Percentiles rank a stretch among this genome's conserved stretches.
These are phyloP conservation scores for Drosophila leonis DNA, from an alignment of 2,888 invertebrate species.

Conservation along the genomic window DNA sequence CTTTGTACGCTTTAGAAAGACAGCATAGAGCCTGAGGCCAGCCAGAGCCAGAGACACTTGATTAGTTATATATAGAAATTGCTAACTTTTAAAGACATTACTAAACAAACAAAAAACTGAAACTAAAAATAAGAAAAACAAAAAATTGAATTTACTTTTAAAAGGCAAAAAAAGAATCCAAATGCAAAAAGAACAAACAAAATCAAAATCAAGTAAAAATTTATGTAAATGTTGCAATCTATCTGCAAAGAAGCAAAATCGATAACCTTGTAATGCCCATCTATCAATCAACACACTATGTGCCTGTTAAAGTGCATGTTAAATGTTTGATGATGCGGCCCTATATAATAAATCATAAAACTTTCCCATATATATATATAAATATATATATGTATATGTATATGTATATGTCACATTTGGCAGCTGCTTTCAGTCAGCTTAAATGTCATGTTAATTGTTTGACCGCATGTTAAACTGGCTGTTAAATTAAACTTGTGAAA, in stretches of 20 bases:
- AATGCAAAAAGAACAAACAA: not conserved
- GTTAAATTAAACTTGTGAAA: slow-evolving; percentile 7
- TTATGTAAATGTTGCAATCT: slow-evolving; percentile 19
- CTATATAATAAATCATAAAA: not conserved
- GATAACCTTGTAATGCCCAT: slow-evolving; percentile 13
- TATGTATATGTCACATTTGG: slow-evolving; percentile 3
- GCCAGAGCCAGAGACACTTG: slow-evolving; percentile 18
- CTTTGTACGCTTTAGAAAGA: slow-evolving; percentile 3
- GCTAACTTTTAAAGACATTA: slow-evolving; percentile 23
- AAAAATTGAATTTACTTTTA: slow-evolving; percentile 7
- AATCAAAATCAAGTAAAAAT: not conserved
- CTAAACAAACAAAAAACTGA: slow-evolving; percentile 12
- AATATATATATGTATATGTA: not conserved
- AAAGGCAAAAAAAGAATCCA: slow-evolving; percentile 2
- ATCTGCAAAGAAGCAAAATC: slow-evolving; percentile 8
- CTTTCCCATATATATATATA: not conserved
- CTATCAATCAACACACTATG: not conserved
- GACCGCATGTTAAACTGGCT: slow-evolving; percentile 1
- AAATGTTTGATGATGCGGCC: not conserved
- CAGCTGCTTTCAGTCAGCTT: not conserved
- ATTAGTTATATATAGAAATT: slow-evolving; percentile 26
- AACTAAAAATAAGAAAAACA: slow-evolving; percentile 8
- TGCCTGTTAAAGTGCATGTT: not conserved
- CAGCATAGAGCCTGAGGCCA: slow-evolving; percentile 10
- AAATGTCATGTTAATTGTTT: not conserved